These are phyloP conservation scores for Sclerodermus sp. DNA, from an alignment of 2,888 invertebrate species.

Conservation along the genomic window DNA sequence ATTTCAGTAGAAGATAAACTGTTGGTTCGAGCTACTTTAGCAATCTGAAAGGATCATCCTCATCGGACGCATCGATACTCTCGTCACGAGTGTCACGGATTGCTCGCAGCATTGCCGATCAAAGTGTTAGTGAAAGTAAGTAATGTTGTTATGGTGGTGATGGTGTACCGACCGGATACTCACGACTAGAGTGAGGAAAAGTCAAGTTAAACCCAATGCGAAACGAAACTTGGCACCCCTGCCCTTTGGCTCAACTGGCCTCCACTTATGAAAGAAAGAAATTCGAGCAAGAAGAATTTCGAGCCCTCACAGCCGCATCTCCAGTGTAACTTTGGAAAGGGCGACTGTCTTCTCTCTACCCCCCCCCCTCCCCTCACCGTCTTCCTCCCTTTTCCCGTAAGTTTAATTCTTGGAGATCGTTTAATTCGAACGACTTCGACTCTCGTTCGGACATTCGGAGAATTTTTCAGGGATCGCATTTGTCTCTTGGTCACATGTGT, in stretches of 20 bases:
- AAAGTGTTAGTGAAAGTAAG: too few relatives aligned
- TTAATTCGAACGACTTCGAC: constrained; percentile 11
- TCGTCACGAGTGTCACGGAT: constrained; percentile 20
- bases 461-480: too few relatives aligned
- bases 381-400: background rate
- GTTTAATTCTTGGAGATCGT: constrained; percentile 20
- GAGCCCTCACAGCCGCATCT: background rate
- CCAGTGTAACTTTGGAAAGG: background rate
- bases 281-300: constrained; percentile 11
- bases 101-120: too few relatives aligned
- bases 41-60: constrained; percentile 22
- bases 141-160: too few relatives aligned
- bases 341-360: background rate
- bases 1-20: too few relatives aligned
- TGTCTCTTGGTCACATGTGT: too few relatives aligned
- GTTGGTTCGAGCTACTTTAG: background rate
- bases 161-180: too few relatives aligned
- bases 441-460: too few relatives aligned
- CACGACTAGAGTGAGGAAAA: too few relatives aligned
- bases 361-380: background rate
- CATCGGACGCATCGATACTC: constrained; percentile 18
- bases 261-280: constrained; percentile 8
- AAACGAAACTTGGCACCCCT: too few relatives aligned
- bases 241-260: too few relatives aligned
- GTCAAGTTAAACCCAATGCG: too few relatives aligned